phyloP scores from a whole-genome alignment of 2,888 invertebrate genomes.

The Octodonta nipae region DNA sequence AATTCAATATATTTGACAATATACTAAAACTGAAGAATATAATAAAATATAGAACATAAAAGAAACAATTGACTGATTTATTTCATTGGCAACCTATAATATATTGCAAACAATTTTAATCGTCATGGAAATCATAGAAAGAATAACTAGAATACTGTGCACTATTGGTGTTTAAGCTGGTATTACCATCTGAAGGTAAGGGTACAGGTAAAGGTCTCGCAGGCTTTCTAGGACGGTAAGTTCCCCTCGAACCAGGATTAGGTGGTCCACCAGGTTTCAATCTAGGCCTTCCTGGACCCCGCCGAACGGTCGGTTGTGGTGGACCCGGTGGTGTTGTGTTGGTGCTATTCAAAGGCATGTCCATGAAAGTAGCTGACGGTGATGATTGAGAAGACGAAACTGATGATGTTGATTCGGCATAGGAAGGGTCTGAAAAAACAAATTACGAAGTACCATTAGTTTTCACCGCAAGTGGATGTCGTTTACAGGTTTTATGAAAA shows the following conservation, averaged over 20 bases:
- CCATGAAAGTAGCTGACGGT: not conserved
- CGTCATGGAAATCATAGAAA: constrained; percentile 29
- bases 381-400: not conserved
- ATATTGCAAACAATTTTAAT: constrained; percentile 13
- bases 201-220: constrained; percentile 37
- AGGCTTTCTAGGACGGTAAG: constrained; percentile 43
- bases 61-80: too few relatives aligned
- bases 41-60: too few relatives aligned
- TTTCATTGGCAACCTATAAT: not conserved
- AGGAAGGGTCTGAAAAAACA: not conserved
- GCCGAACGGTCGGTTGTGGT: constrained; percentile 32
- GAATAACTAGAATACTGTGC: constrained; percentile 26
- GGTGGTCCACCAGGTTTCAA: constrained; percentile 51
- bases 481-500: too few relatives aligned
- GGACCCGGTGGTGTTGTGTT: constrained; percentile 2
- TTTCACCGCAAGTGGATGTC: constrained; percentile 16
- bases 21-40: too few relatives aligned
- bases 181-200: constrained; percentile 30
- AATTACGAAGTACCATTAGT: not conserved
- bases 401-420: not conserved
- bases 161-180: constrained; percentile 17
- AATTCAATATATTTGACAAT: too few relatives aligned
- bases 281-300: constrained; percentile 57
- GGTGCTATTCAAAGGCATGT: not conserved
- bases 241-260: constrained; percentile 48